Percentiles rank a stretch among this genome's conserved stretches.
These are phyloP conservation scores for Climacteris rufus DNA, from an alignment of 2,113 vertebrate genomes.

Conservation along the genomic window DNA sequence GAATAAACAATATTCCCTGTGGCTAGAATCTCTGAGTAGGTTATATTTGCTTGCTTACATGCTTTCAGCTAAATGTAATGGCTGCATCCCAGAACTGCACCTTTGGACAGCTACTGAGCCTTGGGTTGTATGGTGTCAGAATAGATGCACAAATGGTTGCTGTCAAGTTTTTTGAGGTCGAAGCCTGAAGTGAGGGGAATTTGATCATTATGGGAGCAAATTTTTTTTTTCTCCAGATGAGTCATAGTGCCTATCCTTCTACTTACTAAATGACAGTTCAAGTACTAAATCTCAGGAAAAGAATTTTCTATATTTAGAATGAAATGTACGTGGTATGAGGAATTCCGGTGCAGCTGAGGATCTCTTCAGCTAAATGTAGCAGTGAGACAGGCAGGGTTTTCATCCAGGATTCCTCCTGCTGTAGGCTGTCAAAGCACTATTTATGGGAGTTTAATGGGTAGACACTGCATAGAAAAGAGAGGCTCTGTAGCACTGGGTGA, in stretches of 20 bases:
- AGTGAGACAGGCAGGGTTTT: background rate
- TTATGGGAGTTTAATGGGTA: background rate
- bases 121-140: background rate
- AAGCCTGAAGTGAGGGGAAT: background rate
- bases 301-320: constrained; percentile 10
- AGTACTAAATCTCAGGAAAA: constrained; percentile 12
- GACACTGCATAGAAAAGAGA: background rate
- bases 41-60: background rate
- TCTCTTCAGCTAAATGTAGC: background rate
- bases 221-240: background rate
- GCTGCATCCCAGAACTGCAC: background rate
- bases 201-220: background rate
- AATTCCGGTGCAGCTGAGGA: background rate
- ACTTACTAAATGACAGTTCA: background rate
- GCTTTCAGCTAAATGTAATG: background rate
- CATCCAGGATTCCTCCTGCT: background rate
- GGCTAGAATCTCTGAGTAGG: background rate
- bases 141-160: background rate
- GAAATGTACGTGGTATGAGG: background rate
- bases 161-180: background rate
- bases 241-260: background rate
- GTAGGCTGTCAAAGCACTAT: background rate
- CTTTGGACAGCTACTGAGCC: background rate
- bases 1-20: background rate
- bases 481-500: background rate